A percentile compares a stretch with the other conserved stretches of the same genome.
phyloP scores from a whole-genome alignment of 2,113 vertebrate species.

The Mobula birostris region DNA sequence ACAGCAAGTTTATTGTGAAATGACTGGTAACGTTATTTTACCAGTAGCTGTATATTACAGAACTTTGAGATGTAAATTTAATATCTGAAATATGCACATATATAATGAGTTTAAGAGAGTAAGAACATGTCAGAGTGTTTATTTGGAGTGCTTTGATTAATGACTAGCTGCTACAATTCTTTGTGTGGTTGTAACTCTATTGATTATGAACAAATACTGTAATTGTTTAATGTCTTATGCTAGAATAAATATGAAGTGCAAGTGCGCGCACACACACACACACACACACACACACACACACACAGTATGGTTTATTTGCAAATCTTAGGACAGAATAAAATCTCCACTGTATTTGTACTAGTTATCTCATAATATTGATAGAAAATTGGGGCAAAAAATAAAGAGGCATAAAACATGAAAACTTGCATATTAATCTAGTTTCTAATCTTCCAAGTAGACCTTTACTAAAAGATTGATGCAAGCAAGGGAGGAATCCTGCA shows the following conservation, averaged over 20 bases:
- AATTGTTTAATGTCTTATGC: not conserved
- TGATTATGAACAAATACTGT: constrained; percentile 4
- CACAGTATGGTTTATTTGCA: not conserved
- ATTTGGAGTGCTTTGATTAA: constrained; percentile 21
- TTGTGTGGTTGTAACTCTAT: not conserved
- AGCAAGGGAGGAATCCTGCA: not conserved
- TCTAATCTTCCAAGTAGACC: not conserved
- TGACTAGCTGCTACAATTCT: constrained; percentile 12
- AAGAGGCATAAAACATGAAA: not conserved
- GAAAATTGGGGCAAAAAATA: not conserved
- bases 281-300: too few species aligned
- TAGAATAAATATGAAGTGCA: not conserved
- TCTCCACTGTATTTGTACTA: not conserved
- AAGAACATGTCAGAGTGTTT: constrained; percentile 12
- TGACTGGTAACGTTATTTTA: not conserved
- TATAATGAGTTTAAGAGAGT: not conserved
- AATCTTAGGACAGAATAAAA: not conserved
- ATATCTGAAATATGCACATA: constrained; percentile 8
- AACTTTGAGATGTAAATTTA: not conserved
- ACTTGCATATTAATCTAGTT: not conserved
- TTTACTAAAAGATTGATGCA: not conserved
- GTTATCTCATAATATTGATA: not conserved
- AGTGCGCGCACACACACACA: too few species aligned
- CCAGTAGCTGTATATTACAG: constrained; percentile 5
- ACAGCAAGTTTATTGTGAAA: not conserved